Conservation (phyloP, 2,888 invertebrate species). For the Caenorhabditis parvicauda region DNA sequence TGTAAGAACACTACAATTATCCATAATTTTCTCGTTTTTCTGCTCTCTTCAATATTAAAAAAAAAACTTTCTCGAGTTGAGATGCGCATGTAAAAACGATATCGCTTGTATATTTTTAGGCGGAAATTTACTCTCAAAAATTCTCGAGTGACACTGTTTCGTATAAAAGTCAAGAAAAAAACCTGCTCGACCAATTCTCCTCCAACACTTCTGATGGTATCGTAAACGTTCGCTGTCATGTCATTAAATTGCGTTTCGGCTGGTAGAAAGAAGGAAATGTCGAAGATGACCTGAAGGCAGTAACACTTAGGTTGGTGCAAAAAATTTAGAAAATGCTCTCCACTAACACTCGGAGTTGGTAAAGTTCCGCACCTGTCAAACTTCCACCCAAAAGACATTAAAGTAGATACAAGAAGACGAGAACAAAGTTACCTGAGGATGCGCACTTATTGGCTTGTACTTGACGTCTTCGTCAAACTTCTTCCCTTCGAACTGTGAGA, state of each 20-base stretch:
- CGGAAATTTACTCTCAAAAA: too few species aligned
- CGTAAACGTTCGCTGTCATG: slow-evolving; percentile 71
- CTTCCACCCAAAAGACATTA: too few species aligned
- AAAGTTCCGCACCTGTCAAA: too few species aligned
- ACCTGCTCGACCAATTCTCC: slow-evolving; percentile 93
- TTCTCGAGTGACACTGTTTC: too few species aligned
- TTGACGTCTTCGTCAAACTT: slow-evolving; percentile 69
- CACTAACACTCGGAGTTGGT: too few species aligned
- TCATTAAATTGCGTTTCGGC: slow-evolving; percentile 34
- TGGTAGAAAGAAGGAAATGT: slow-evolving; percentile 95
- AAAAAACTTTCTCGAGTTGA: neutral
- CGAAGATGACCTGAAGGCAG: slow-evolving; percentile 65
- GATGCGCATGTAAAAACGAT: neutral
- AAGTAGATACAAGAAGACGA: neutral
- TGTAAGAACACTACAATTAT: neutral
- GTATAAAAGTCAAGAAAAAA: slow-evolving; percentile 58
- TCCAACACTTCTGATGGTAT: slow-evolving; percentile 81
- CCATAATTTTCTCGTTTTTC: too few species aligned
- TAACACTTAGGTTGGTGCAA: too few species aligned
- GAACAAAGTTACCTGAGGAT: slow-evolving; percentile 46
- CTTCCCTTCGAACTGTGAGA: slow-evolving; percentile 80
- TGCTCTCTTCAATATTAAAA: too few species aligned
- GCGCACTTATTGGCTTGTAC: slow-evolving; percentile 52
- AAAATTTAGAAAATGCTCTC: too few species aligned
- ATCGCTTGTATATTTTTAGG: too few species aligned